Percentiles rank a stretch among this genome's conserved stretches.
Evolutionary conservation across 2,888 invertebrate genomes (phyloP).

Genomic region (Pemphredon lugubris): DNA sequence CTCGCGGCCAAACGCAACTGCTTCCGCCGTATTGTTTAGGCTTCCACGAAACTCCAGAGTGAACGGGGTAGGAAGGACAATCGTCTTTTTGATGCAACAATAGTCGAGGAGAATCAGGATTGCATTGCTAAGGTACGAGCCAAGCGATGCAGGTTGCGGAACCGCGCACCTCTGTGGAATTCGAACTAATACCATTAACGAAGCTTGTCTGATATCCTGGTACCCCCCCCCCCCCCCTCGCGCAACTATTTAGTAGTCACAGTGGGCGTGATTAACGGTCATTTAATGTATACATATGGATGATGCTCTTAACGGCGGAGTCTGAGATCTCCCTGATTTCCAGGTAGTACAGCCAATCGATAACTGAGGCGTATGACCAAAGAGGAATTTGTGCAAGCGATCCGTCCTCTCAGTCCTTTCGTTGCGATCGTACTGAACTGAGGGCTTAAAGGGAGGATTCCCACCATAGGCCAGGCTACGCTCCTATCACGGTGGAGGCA

Average conservation of each 20-base stretch:
- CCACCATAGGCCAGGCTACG: too few species aligned
- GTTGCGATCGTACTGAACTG: too few species aligned
- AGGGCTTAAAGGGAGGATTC: too few species aligned
- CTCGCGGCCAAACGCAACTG: conserved; percentile 20
- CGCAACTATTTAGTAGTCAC: conserved; percentile 19
- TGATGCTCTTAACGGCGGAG: conserved; percentile 19
- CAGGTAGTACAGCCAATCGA: too few species aligned
- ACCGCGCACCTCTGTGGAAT: conserved; percentile 49
- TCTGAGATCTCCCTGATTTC: conserved; percentile 20
- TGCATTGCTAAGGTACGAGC: conserved; percentile 38
- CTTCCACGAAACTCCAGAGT: conserved; percentile 3
- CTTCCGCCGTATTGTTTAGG: conserved; percentile 21
- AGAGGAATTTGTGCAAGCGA: too few species aligned
- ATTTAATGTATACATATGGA: conserved; percentile 31
- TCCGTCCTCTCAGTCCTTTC: too few species aligned
- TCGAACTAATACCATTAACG: conserved; percentile 69
- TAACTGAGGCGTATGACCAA: too few species aligned
- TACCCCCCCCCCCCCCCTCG: too few species aligned
- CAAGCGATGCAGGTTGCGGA: conserved; percentile 55
- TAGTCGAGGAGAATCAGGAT: conserved; percentile 37
- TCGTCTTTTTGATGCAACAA: conserved; percentile 28
- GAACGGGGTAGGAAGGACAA: conserved; percentile 14
- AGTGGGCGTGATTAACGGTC: conserved; percentile 19
- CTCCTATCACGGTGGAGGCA: too few species aligned
- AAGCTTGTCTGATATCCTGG: conserved; percentile 32